phyloP scores from a whole-genome alignment of 64 coral and sea anemone species.

The Stichodactyla mertensii region DNA sequence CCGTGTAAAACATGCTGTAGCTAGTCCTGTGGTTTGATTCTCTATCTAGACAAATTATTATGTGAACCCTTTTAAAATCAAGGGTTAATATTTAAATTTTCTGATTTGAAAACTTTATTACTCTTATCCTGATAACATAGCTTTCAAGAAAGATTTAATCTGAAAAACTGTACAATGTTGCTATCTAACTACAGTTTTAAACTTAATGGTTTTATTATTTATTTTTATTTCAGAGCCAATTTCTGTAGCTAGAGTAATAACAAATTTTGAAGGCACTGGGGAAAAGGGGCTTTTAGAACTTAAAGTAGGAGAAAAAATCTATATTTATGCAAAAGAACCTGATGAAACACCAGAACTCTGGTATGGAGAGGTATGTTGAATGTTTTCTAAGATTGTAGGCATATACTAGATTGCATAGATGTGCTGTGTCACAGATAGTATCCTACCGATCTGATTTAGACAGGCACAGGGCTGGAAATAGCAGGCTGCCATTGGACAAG shows the following conservation, averaged over 20 bases:
- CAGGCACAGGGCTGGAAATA: too few species aligned
- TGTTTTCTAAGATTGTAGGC: not conserved
- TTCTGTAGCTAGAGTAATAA: not conserved
- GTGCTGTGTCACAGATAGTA: not conserved
- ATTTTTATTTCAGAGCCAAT: conserved; percentile 21
- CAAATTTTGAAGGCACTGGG: conserved; percentile 8
- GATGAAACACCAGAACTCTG: conserved; percentile 21
- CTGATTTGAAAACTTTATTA: too few species aligned
- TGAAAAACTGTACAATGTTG: too few species aligned
- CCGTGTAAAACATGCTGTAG: too few species aligned
- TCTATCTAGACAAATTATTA: too few species aligned
- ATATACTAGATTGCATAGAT: not conserved
- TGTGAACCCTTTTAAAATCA: too few species aligned
- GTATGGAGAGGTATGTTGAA: conserved; percentile 22
- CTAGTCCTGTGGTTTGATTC: too few species aligned
- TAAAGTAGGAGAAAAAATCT: conserved; percentile 5
- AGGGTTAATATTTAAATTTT: too few species aligned
- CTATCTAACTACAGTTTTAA: not conserved
- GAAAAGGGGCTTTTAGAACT: not conserved
- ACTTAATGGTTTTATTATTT: not conserved
- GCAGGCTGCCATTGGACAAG: too few species aligned
- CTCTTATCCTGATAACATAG: too few species aligned
- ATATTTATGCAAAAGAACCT: conserved; percentile 26
- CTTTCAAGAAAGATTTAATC: too few species aligned
- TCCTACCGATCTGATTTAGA: too few species aligned